Percentiles rank a stretch among this genome's conserved stretches.
Conservation (phyloP, 2,113 vertebrate genomes). For the Chaenocephalus aceratus region DNA sequence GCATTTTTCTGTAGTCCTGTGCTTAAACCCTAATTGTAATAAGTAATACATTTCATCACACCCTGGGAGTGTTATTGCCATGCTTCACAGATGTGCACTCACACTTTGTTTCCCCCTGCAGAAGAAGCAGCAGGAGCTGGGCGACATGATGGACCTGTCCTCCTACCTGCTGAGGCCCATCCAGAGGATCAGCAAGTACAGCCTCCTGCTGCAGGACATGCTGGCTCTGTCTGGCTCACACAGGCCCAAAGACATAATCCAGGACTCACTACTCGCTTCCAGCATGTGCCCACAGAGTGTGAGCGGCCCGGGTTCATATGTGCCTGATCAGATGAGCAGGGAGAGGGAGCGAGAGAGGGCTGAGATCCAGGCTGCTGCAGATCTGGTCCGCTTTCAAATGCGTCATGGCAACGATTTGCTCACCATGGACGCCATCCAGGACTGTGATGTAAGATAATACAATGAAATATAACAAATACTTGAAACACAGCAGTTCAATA, state of each 20-base stretch:
- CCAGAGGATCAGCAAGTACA: conserved; percentile 88
- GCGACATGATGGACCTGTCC: conserved; percentile 85
- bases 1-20: too few species aligned
- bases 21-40: background rate
- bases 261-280: conserved; percentile 24
- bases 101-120: conserved; percentile 42
- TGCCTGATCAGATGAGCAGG: conserved; percentile 51
- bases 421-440: conserved; percentile 86
- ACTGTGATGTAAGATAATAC: conserved; percentile 83
- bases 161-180: conserved; percentile 86
- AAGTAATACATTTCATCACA: too few species aligned
- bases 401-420: conserved; percentile 85
- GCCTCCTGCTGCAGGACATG: conserved; percentile 85
- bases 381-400: conserved; percentile 84
- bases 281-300: conserved; percentile 30
- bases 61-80: background rate
- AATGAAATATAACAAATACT: background rate
- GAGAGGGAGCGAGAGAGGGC: conserved; percentile 67
- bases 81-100: background rate
- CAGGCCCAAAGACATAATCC: conserved; percentile 47
- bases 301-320: conserved; percentile 11
- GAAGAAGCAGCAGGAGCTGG: conserved; percentile 84
- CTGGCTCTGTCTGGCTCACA: conserved; percentile 61
- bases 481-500: background rate
- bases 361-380: conserved; percentile 80